phyloP scores from a whole-genome alignment of 2,113 vertebrate genomes.

The Hyperopisus bebe region DNA sequence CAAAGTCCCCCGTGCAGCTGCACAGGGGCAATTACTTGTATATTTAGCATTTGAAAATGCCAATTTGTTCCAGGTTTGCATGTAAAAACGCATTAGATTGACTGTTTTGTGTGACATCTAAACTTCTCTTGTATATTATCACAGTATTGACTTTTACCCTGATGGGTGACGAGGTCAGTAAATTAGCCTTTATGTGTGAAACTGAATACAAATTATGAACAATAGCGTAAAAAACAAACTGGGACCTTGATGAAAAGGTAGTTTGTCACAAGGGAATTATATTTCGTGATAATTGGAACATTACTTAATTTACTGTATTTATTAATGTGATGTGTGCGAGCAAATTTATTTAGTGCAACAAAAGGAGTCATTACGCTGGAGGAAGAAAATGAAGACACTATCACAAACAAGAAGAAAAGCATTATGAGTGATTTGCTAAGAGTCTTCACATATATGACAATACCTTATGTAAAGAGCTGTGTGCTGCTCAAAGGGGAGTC shows the following conservation, averaged over 20 bases:
- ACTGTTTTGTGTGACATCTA: conserved; percentile 24
- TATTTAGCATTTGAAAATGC: conserved; percentile 42
- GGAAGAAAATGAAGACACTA: not conserved
- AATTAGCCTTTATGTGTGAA: conserved; percentile 19
- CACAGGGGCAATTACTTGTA: conserved; percentile 41
- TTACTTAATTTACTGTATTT: not conserved
- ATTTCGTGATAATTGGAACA: not conserved
- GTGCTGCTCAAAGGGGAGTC: not conserved
- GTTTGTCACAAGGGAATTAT: not conserved
- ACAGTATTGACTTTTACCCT: conserved; percentile 32
- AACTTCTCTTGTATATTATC: conserved; percentile 29
- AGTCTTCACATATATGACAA: not conserved
- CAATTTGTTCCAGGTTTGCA: conserved; percentile 36
- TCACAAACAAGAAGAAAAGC: not conserved
- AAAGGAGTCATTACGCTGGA: not conserved
- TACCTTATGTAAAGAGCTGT: not conserved
- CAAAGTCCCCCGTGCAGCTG: conserved; percentile 18
- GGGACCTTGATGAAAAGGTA: not conserved
- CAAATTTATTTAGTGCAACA: not conserved
- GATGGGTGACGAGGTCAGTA: conserved; percentile 23
- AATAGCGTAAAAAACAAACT: not conserved
- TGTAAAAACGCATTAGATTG: conserved; percentile 21
- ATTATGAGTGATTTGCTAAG: not conserved
- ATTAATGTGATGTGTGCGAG: not conserved
- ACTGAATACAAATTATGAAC: conserved; percentile 19